Percentiles rank a stretch among this genome's conserved stretches.
These are phyloP conservation scores for Mystacornis crossleyi DNA, from an alignment of 2,113 vertebrate species.

Conservation along the genomic window DNA sequence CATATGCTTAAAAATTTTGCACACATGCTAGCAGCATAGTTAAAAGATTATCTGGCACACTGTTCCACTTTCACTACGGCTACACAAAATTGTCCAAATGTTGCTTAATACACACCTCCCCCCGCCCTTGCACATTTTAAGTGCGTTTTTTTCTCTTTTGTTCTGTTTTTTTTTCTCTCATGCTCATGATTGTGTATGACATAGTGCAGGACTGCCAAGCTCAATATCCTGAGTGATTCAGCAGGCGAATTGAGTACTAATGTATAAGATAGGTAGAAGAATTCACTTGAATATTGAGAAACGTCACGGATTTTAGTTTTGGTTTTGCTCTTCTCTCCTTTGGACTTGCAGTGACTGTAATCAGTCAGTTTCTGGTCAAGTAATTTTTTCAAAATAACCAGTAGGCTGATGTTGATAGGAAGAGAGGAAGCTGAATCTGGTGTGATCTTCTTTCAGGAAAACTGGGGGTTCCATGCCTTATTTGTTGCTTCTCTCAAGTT, in stretches of 20 bases:
- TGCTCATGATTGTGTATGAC: not conserved
- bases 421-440: not conserved
- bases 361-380: not conserved
- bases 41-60: not conserved
- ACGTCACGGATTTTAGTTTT: not conserved
- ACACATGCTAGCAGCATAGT: not conserved
- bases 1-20: not conserved
- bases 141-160: not conserved
- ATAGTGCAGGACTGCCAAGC: not conserved
- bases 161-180: not conserved
- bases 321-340: not conserved
- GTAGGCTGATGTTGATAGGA: not conserved
- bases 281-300: not conserved
- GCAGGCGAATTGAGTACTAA: not conserved
- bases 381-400: not conserved
- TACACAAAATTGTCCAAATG: not conserved
- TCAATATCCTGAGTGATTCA: not conserved
- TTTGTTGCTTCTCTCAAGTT: not conserved
- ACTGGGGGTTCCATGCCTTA: not conserved
- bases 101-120: not conserved
- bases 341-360: not conserved
- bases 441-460: not conserved
- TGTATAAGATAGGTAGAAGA: not conserved
- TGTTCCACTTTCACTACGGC: not conserved
- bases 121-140: fast-evolving